Evolutionary conservation across 2,797 vertebrate species (phyloP).

Genomic region (Limnodromus scolopaceus): DNA sequence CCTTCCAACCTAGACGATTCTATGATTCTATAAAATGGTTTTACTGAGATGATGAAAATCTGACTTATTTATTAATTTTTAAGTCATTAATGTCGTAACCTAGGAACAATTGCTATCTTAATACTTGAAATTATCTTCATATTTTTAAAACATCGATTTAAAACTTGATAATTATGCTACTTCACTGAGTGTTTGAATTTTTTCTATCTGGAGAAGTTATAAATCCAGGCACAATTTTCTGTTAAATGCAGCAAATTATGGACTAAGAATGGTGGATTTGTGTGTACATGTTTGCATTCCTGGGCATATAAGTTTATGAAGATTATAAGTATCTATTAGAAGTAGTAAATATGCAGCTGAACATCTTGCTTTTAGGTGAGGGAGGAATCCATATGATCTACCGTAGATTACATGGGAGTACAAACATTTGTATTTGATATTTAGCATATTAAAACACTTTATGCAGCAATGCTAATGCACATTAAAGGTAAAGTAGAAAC

Average conservation of each 20-base stretch:
- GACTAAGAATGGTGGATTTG: background rate
- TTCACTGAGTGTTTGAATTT: background rate
- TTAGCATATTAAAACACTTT: background rate
- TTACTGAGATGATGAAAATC: background rate
- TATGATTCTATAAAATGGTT: background rate
- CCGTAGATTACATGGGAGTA: background rate
- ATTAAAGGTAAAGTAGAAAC: background rate
- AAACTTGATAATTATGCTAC: background rate
- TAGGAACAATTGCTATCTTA: background rate
- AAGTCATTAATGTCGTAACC: background rate
- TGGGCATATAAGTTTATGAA: background rate
- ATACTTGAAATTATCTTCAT: background rate
- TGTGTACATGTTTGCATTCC: background rate
- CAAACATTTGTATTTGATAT: background rate
- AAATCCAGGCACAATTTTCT: background rate
- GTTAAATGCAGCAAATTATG: background rate
- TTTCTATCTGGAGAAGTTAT: background rate
- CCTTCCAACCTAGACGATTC: no score
- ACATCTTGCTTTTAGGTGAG: background rate
- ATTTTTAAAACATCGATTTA: background rate
- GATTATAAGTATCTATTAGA: background rate
- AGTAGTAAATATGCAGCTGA: background rate
- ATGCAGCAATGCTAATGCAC: background rate
- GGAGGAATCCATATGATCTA: background rate
- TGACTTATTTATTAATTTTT: background rate